Conservation (phyloP, 2,797 vertebrate genomes). For the Apogon talboti region DNA sequence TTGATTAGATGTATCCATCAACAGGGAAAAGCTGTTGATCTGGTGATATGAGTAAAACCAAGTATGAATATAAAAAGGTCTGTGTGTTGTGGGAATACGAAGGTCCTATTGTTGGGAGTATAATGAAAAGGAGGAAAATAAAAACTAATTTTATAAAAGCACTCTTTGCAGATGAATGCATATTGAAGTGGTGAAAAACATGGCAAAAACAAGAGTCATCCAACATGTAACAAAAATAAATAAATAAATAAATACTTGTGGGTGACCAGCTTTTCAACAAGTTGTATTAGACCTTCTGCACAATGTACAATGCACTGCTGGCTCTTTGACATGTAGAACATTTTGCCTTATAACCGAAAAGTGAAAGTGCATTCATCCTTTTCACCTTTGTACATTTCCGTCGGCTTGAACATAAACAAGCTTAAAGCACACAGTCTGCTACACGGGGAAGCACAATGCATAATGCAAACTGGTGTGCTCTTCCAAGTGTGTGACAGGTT, state of each 20-base stretch:
- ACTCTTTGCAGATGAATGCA: no score
- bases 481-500: conserved; percentile 61
- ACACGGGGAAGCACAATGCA: conserved; percentile 26
- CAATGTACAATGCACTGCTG: not conserved
- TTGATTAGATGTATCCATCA: conserved; percentile 11
- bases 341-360: not conserved
- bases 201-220: no score
- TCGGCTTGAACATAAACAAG: conserved; percentile 1
- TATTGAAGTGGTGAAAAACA: no score
- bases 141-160: no score
- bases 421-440: not conserved
- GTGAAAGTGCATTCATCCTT: not conserved
- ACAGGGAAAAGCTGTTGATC: not conserved
- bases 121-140: not conserved
- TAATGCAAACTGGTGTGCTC: conserved; percentile 39
- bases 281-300: no score
- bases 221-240: no score
- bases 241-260: no score
- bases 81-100: not conserved
- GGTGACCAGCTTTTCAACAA: no score
- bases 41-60: conserved; percentile 12
- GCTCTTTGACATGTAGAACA: not conserved
- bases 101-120: not conserved
- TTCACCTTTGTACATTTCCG: not conserved
- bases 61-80: not conserved